Evolutionary conservation across 2,113 vertebrate species (phyloP).

Genomic region (Odobenus rosmarus): DNA sequence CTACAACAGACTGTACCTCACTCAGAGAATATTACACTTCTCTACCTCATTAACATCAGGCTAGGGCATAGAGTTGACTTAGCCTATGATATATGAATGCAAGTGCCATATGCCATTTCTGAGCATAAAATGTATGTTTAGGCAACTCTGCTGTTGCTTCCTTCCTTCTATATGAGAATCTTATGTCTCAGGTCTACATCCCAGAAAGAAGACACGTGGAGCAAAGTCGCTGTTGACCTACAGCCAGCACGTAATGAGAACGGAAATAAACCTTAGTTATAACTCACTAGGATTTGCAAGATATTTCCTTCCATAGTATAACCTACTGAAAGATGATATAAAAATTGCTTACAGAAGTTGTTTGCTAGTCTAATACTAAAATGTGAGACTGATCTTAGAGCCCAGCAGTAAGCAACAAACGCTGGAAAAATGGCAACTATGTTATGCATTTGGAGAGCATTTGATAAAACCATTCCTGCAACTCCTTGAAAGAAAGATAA

Average conservation of each 20-base stretch:
- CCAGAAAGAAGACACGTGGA: background rate
- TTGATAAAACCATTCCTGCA: background rate
- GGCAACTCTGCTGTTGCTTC: background rate
- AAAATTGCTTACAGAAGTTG: background rate
- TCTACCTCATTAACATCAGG: background rate
- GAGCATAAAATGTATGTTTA: background rate
- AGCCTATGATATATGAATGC: background rate
- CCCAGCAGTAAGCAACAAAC: background rate
- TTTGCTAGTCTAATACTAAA: background rate
- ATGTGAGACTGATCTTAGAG: background rate
- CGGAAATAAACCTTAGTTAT: background rate
- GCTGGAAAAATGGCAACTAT: background rate
- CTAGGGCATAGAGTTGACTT: background rate
- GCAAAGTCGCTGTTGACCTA: background rate
- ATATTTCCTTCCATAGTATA: background rate
- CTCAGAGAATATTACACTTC: background rate
- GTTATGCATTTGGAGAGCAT: background rate
- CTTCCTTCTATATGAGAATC: background rate
- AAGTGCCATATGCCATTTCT: background rate
- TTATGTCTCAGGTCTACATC: background rate
- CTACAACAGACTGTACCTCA: background rate
- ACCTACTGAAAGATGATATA: background rate
- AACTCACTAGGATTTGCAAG: background rate
- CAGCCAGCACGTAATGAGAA: background rate
- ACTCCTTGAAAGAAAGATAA: background rate